These are phyloP conservation scores for Aphis craccivora DNA, from an alignment of 1,140 invertebrate genomes.

Conservation along the genomic window DNA sequence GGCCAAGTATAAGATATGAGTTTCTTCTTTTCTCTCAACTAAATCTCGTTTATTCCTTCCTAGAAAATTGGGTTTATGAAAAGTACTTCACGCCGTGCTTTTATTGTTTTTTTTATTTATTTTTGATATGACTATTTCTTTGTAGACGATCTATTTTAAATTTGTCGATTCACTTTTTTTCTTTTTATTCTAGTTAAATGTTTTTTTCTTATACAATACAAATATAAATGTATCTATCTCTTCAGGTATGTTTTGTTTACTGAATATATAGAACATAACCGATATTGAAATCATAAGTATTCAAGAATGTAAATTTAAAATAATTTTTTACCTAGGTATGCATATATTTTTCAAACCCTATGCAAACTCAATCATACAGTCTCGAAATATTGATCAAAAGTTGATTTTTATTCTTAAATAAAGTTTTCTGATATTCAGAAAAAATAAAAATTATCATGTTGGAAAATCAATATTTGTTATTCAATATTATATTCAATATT, in stretches of 20 bases:
- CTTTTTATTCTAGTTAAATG: neutral
- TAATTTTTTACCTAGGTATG: neutral
- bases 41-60: slow-evolving; percentile 27
- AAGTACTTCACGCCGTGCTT: slow-evolving; percentile 16
- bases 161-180: neutral
- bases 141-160: slow-evolving; percentile 6
- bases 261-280: neutral
- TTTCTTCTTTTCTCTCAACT: neutral
- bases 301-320: neutral
- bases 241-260: neutral
- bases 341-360: neutral
- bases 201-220: too few relatives aligned
- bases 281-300: neutral
- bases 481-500: too few relatives aligned
- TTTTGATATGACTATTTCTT: slow-evolving; percentile 20
- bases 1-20: slow-evolving; percentile 38
- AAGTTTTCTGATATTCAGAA: too few relatives aligned
- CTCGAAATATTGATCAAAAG: neutral
- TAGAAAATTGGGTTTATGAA: slow-evolving; percentile 35
- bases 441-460: too few relatives aligned
- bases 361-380: neutral
- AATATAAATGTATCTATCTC: neutral
- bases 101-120: neutral
- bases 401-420: too few relatives aligned
- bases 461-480: too few relatives aligned